Evolutionary conservation across 1,140 invertebrate species (phyloP).

Genomic region (Drosophila erecta): DNA sequence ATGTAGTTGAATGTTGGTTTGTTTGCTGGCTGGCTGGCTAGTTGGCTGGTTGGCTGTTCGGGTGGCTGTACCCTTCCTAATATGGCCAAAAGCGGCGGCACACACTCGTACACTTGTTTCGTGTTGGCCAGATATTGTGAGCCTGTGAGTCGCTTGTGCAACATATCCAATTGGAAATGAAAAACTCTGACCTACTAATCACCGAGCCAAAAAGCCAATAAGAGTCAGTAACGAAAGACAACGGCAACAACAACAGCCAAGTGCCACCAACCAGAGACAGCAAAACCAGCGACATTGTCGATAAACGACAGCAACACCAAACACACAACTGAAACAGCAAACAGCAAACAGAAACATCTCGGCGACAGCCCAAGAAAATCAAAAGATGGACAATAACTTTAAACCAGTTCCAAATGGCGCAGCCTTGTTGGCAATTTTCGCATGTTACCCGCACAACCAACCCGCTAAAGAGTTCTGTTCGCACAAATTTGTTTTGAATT

Average conservation of each 20-base stretch:
- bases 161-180: constrained; percentile 82
- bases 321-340: constrained; percentile 15
- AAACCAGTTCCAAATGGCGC: constrained; percentile 70
- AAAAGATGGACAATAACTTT: constrained; percentile 83
- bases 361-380: constrained; percentile 75
- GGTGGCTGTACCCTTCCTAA: constrained; percentile 74
- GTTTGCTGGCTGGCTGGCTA: constrained; percentile 24
- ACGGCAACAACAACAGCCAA: constrained; percentile 35
- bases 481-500: constrained; percentile 82
- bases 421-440: constrained; percentile 76
- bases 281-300: constrained; percentile 39
- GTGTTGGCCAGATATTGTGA: constrained; percentile 48
- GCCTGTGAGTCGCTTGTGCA: constrained; percentile 58
- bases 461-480: constrained; percentile 31
- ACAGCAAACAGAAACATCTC: constrained; percentile 33
- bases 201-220: constrained; percentile 82
- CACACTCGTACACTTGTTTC: constrained; percentile 58
- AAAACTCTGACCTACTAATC: constrained; percentile 83
- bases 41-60: constrained; percentile 53
- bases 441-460: constrained; percentile 9
- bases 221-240: constrained; percentile 71
- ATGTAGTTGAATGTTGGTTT: constrained; percentile 37
- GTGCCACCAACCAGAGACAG: constrained; percentile 60
- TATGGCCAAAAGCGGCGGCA: constrained; percentile 62
- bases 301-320: constrained; percentile 42